Base-by-base conservation (phyloP, 2,888 invertebrate genomes). In the Galerucella calmariensis region DNA sequence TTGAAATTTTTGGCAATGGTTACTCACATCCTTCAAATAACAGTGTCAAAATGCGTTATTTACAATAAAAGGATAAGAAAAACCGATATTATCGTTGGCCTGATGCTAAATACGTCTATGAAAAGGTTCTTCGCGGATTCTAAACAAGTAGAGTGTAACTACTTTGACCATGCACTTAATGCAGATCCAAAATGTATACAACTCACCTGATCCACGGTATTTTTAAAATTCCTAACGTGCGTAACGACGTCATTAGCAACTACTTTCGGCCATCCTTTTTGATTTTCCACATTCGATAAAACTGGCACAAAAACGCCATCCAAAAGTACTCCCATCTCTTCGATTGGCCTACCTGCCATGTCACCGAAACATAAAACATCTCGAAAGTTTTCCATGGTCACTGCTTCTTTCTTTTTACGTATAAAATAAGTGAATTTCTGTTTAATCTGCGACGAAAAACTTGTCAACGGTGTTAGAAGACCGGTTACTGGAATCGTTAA, bases 361-460 rank as follows among this genome's bases (percentile, higher is more conserved):
- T 95, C 95, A 0, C 95, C 95, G 68, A 92, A 90, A 76, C 92
- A 90, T 2, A 94, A 82, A 0, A 89, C 83, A 87, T 83, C 78
- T 14, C 82, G 63, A 78, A 89, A 87, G 79, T 94, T 94, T 0
- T 89, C 87, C 74, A 88, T 90, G 0, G 92, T 92, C 10, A 97
- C 88, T 69, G 89, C 89, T 3, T 90, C 91, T 9, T 90, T 89
- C 5, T 86, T 83, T 78, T 90, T 92, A 81, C 94, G 92, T 46
- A 95, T 89, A 84, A 97, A 97, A 85, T 96, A 97, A 0, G 92
- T 89, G 69, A 92, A 89, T 88, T 95, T 95, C 12, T 90, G 89
- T 82, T 91, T 92, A 44, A 90, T 88, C 59, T 89, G 87, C 0
- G 89, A 82, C 2, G 92, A 93, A 81, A 94, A 95, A 9, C 88